Evolutionary conservation across 2,797 vertebrate genomes (phyloP), one percentile per base, ranked within the genome.

Genomic region (Prunella strophiata): DNA sequence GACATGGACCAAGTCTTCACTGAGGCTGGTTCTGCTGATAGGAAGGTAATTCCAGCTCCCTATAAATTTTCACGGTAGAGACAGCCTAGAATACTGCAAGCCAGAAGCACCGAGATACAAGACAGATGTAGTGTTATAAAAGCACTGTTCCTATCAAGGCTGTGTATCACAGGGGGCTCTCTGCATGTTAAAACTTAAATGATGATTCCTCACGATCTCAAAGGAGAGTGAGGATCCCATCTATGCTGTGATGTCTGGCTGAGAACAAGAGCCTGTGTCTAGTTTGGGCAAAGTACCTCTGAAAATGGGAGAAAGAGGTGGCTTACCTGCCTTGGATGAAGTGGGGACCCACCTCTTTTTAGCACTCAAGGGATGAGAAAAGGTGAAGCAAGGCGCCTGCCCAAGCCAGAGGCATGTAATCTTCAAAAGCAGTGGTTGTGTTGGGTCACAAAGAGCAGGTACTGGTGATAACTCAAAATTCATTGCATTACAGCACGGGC

Each of bases 401-500:
- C 40, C 43, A 73, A 90, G 32, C 40, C 57, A 51, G 45, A 50
- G 38, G 48, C 21, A 38, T 0, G 2, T 16, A 70, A 47, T 29
- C 59, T 91, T 82, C 63, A 76, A 66, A 75, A 82, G 43, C 38
- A 29, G 34, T 32, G 20, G 16, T 23, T 85, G 50, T 40, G 6
- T 12, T 82, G 47, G n/a, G 8, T 36, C 48, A 63, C 19, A 61
- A 43, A 29, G 51, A 65, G n/a, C 32, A 62, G 50, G 26, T 70
- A 71, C 55, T 54, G 47, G 74, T 27, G 23, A 25, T 70, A 50
- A 61, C 42, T 45, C 54, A 62, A 23, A 34, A 10, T 72, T 74
- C 78, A n/a, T 75, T 97, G 75, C 88, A 63, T 97, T 95, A 21
- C 98, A 99, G 99, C 99, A 96, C 98, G 99, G 58, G 97, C 96